Base-by-base conservation (phyloP, 2,797 vertebrate species). In the Protosalanx chinensis region DNA sequence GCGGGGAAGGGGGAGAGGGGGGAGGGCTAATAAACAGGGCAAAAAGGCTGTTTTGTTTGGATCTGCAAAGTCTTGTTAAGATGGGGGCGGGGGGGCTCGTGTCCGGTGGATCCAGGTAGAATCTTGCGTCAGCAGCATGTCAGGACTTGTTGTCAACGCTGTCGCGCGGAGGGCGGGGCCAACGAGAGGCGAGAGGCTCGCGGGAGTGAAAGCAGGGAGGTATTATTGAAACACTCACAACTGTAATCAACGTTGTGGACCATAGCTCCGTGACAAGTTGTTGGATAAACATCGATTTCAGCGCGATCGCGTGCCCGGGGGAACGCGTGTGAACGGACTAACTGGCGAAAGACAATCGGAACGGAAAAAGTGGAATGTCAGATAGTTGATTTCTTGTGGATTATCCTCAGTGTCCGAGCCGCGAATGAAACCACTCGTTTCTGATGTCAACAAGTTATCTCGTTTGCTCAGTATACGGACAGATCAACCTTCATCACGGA, bases 101-200 rank as follows among this genome's bases (percentile, higher is more conserved):
- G 67, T 12, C 18, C 23, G 15, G 64, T 5, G 60, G 72, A 23
- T 12, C 18, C 29, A 41, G 37, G 23, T 61, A 61, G 64, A 58
- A 7, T 33, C 61, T 35, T 63, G 61, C 29, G 35, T 15, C 33
- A 16, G 5, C 12, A 59, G 81, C 91, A 91, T 91, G 91, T 91
- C 87, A 72, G 88, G 83, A 87, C 91, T 90, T 92, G 91, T 91
- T 81, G 72, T 76, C 74, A 76, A 67, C 70, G 37, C 37, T 64
- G 30, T 23, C 49, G 12, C 64, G 32, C 20, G 30, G 74, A 74
- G 80, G 80, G 79, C 72, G 80, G 80, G 82, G 78, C 78, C 15
- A 74, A 6, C 16, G 49, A 70, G 57, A 41, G 37, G 66, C 71
- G 59, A 62, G 37, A 8, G 37, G 37, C 37, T 75, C 70, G 79